Evolutionary conservation across 2,888 invertebrate species (phyloP).

Genomic region (Neoitamus cyanurus): DNA sequence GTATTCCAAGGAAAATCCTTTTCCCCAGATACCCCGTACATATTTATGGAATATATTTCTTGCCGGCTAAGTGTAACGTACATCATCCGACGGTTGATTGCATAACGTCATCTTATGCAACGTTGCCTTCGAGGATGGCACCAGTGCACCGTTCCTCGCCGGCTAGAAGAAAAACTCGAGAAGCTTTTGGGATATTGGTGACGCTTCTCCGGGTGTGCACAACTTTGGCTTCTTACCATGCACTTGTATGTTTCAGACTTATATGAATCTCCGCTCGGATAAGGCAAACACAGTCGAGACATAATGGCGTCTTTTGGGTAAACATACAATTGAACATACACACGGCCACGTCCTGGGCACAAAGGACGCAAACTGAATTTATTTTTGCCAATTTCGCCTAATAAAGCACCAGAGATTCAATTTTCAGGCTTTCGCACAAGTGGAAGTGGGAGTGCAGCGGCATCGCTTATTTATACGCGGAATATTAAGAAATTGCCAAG

Average conservation of each 20-base stretch:
- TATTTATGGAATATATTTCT: constrained; percentile 44
- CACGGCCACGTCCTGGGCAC: neutral
- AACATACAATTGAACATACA: constrained; percentile 26
- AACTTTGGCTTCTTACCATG: constrained; percentile 10
- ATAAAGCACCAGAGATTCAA: constrained; percentile 20
- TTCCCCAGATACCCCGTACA: constrained; percentile 33
- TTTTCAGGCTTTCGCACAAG: constrained; percentile 16
- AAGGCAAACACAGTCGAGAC: constrained; percentile 44
- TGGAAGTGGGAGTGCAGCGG: neutral
- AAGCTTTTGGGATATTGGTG: constrained; percentile 38
- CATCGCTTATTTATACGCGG: neutral
- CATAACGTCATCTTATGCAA: constrained; percentile 45
- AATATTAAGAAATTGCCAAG: neutral
- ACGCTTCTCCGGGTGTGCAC: constrained; percentile 4
- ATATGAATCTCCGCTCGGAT: constrained; percentile 29
- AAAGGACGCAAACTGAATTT: constrained; percentile 32
- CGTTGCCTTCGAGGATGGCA: neutral
- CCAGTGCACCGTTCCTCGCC: neutral
- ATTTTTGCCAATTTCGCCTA: constrained; percentile 34
- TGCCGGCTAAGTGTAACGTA: constrained; percentile 21
- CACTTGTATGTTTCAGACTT: constrained; percentile 19
- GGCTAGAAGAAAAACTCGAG: neutral
- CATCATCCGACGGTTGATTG: constrained; percentile 41
- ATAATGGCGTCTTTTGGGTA: constrained; percentile 45
- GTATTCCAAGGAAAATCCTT: constrained; percentile 32